phyloP scores from a whole-genome alignment of 2,888 invertebrate species.

The Apamea epomidion region DNA sequence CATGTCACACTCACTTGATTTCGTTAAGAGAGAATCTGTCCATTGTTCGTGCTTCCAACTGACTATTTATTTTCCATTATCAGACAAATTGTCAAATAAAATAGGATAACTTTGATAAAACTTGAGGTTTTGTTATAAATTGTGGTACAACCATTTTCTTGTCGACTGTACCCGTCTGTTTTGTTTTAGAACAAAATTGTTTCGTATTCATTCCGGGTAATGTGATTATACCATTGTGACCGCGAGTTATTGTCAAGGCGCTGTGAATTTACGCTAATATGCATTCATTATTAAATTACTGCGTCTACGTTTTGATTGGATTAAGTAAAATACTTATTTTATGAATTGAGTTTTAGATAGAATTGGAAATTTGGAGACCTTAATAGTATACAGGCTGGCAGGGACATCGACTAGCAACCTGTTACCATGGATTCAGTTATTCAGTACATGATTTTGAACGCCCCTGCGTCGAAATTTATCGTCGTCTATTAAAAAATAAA shows the following conservation, averaged over 20 bases:
- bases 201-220: constrained; percentile 26
- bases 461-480: too few species aligned
- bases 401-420: background rate
- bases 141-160: too few species aligned
- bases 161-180: constrained; percentile 10
- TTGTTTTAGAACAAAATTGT: constrained; percentile 41
- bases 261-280: constrained; percentile 16
- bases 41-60: background rate
- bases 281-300: constrained; percentile 2
- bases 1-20: background rate
- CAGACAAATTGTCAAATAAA: background rate
- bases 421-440: too few species aligned
- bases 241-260: background rate
- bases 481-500: too few species aligned
- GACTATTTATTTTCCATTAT: background rate
- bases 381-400: background rate
- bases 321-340: background rate
- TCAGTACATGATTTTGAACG: too few species aligned
- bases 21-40: background rate
- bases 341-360: background rate
- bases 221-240: constrained; percentile 33
- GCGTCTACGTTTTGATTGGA: background rate
- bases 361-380: too few species aligned
- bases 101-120: background rate
- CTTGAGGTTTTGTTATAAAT: background rate